Conservation (phyloP, 1,140 invertebrate species). For the Dendroctonus ponderosae region DNA sequence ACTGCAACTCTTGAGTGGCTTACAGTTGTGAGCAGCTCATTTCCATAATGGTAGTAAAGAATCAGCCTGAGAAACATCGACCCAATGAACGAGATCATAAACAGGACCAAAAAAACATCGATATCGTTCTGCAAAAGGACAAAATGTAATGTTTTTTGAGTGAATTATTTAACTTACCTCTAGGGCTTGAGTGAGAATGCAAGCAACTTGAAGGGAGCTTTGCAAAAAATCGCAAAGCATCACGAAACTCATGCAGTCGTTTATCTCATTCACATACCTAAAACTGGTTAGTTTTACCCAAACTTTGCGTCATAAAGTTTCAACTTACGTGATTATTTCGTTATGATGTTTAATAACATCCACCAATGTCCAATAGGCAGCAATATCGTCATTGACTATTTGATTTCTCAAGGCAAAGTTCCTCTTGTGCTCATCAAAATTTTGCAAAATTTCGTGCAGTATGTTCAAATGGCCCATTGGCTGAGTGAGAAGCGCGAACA, state of each 20-base stretch:
- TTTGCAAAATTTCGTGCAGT: too few relatives aligned
- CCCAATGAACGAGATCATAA: not conserved
- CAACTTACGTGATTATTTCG: slow-evolving; percentile 1
- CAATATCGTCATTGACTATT: too few relatives aligned
- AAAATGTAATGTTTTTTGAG: not conserved
- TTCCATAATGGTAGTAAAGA: slow-evolving; percentile 21
- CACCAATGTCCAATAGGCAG: not conserved
- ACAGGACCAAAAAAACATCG: not conserved
- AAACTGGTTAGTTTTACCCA: not conserved
- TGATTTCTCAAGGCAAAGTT: too few relatives aligned
- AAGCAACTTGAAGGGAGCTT: slow-evolving; percentile 26
- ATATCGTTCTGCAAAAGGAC: not conserved
- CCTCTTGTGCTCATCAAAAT: too few relatives aligned
- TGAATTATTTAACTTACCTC: slow-evolving; percentile 5
- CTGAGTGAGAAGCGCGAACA: too few relatives aligned
- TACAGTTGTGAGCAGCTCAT: slow-evolving; percentile 18
- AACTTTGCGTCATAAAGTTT: not conserved
- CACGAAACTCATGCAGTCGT: slow-evolving; percentile 7
- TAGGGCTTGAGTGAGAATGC: slow-evolving; percentile 6
- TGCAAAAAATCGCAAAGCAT: slow-evolving; percentile 26
- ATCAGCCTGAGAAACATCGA: slow-evolving; percentile 22
- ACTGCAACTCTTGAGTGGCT: not conserved
- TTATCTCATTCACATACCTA: slow-evolving; percentile 20
- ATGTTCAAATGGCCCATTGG: too few relatives aligned
- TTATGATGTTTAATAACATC: not conserved